A percentile compares a stretch with the other conserved stretches of the same genome.
Evolutionary conservation across 2,888 invertebrate species (phyloP).

Genomic region (Heliconius ismenius): DNA sequence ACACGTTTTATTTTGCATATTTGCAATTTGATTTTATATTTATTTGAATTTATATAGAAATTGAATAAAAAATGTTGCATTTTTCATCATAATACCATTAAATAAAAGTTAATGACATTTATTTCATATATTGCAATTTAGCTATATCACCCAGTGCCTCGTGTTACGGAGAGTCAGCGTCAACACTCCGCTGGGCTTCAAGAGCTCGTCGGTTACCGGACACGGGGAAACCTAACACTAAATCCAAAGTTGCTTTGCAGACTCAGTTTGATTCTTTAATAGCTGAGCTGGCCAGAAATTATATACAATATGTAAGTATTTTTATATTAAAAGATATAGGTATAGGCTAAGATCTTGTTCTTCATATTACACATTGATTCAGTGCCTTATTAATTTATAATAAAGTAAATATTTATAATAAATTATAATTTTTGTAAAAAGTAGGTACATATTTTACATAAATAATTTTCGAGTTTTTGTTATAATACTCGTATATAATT

Average conservation of each 20-base stretch:
- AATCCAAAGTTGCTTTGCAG: constrained; percentile 57
- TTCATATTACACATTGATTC: no score
- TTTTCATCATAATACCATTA: not conserved
- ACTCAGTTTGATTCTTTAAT: constrained; percentile 71
- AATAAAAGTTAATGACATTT: not conserved
- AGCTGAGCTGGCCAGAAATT: constrained; percentile 63
- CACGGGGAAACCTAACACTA: constrained; percentile 47
- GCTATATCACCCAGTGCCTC: constrained; percentile 89
- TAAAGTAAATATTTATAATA: no score
- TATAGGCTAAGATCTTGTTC: no score
- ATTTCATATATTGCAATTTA: constrained; percentile 53
- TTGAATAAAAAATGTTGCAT: no score
- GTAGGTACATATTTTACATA: no score
- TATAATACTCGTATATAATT: no score
- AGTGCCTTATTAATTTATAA: no score
- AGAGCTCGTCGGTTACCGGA: constrained; percentile 85
- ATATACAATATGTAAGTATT: constrained; percentile 65
- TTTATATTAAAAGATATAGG: not conserved
- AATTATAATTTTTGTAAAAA: no score
- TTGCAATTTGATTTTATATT: no score
- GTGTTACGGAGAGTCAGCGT: constrained; percentile 90
- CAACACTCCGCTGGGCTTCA: constrained; percentile 90
- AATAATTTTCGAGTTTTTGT: no score
- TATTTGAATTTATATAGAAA: no score
- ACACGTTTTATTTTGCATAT: no score